A percentile compares a stretch with the other conserved stretches of the same genome.
Evolutionary conservation across 2,888 invertebrate species (phyloP).

Genomic region (Plagodis pulveraria): DNA sequence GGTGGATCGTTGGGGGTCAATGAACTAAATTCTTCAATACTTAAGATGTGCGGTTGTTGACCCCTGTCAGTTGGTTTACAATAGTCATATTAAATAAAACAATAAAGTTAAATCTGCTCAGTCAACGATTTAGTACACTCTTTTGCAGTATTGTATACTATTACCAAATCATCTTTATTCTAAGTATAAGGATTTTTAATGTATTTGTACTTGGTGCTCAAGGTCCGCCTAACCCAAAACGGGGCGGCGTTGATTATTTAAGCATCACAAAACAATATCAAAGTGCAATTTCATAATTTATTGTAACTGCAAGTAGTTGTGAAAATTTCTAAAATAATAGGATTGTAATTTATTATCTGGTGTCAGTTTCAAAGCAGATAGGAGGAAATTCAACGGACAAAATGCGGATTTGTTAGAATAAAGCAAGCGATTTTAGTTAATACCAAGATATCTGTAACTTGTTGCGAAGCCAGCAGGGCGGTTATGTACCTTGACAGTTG

Average conservation of each 20-base stretch:
- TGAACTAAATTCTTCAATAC: no score
- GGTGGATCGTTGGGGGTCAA: no score
- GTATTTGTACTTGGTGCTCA: conserved; percentile 2
- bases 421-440: background rate
- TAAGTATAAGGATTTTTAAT: background rate
- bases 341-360: background rate
- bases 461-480: no score
- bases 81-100: no score
- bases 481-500: no score
- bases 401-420: background rate
- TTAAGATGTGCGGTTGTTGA: no score
- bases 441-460: conserved; percentile 1
- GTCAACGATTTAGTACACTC: no score
- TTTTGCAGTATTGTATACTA: no score
- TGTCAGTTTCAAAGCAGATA: no score
- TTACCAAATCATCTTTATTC: no score
- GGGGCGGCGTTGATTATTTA: background rate
- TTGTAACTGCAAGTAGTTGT: background rate
- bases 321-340: background rate
- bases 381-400: background rate
- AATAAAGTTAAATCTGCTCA: no score
- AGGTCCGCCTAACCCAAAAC: background rate
- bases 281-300: background rate
- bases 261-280: background rate
- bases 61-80: no score